phyloP scores from a whole-genome alignment of 2,113 vertebrate species.

The Psittacus erithacus region DNA sequence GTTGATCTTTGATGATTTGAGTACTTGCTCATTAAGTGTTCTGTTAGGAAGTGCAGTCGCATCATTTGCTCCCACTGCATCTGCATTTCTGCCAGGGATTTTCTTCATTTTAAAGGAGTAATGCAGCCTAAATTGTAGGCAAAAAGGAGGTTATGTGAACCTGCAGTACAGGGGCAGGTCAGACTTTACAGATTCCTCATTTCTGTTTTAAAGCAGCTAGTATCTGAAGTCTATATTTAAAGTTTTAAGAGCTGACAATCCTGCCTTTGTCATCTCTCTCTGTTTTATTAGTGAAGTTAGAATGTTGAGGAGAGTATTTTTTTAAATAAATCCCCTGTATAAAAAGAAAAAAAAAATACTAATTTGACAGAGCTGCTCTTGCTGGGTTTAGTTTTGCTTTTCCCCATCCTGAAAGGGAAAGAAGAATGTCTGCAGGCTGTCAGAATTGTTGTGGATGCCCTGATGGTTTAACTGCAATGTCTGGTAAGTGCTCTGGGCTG shows the following conservation, averaged over 20 bases:
- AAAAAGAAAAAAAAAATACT: neutral
- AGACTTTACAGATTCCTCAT: conserved; percentile 42
- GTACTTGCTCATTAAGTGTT: conserved; percentile 29
- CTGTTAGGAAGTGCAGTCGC: conserved; percentile 40
- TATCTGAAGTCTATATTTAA: conserved; percentile 41
- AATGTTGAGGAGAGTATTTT: conserved; percentile 70
- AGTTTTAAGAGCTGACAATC: conserved; percentile 55
- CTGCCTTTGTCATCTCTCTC: conserved; percentile 42
- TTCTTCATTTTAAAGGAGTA: neutral
- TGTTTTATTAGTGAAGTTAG: conserved; percentile 69
- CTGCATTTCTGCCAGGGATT: conserved; percentile 3
- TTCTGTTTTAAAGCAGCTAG: conserved; percentile 44
- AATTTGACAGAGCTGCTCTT: neutral
- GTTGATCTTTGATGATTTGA: conserved; percentile 36
- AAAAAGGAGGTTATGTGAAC: conserved; percentile 8
- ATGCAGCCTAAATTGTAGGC: conserved; percentile 20
- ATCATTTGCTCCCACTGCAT: conserved; percentile 39
- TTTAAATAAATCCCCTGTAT: conserved; percentile 62
- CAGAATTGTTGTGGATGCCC: neutral
- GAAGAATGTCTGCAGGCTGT: conserved; percentile 29
- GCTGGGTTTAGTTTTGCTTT: conserved; percentile 52
- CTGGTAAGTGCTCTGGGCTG: conserved; percentile 57
- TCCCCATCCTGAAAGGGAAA: conserved; percentile 39
- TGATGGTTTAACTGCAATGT: neutral
- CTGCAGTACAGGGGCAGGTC: conserved; percentile 23